These are phyloP conservation scores for Cygnus atratus DNA, from an alignment of 2,113 vertebrate species.

Conservation along the genomic window DNA sequence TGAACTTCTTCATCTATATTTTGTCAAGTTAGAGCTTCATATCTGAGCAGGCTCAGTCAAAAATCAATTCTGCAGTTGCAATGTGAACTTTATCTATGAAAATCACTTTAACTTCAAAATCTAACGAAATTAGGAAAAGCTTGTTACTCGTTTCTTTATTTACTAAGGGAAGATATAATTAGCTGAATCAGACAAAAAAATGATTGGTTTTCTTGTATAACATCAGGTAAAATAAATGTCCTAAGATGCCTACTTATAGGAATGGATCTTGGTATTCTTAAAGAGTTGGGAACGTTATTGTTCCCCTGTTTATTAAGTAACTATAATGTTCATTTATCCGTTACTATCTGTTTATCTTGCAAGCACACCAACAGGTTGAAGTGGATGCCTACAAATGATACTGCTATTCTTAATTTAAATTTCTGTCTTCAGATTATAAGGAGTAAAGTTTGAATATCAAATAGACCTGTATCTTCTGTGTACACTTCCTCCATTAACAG, in stretches of 20 bases:
- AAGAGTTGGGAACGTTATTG: background rate
- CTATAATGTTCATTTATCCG: background rate
- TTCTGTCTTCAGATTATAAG: background rate
- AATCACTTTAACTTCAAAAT: background rate
- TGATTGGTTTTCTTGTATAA: background rate
- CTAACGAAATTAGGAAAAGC: background rate
- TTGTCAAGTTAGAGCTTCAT: background rate
- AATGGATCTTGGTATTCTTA: background rate
- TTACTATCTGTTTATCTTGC: background rate
- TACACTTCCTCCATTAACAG: background rate
- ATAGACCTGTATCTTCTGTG: background rate
- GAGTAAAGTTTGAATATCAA: background rate
- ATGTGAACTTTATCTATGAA: background rate
- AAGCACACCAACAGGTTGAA: background rate
- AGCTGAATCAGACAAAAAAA: background rate
- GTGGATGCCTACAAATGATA: background rate
- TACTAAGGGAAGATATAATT: background rate
- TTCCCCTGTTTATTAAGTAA: background rate
- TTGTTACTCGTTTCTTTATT: background rate
- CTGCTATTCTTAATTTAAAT: background rate
- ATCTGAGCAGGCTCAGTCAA: background rate
- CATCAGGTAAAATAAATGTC: fast-evolving
- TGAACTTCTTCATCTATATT: background rate
- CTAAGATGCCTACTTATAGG: background rate
- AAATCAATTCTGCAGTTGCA: background rate